Evolutionary conservation across 1,140 invertebrate genomes (phyloP), one percentile per base, ranked within the genome.

Genomic region (Anoplolepis gracilipes): DNA sequence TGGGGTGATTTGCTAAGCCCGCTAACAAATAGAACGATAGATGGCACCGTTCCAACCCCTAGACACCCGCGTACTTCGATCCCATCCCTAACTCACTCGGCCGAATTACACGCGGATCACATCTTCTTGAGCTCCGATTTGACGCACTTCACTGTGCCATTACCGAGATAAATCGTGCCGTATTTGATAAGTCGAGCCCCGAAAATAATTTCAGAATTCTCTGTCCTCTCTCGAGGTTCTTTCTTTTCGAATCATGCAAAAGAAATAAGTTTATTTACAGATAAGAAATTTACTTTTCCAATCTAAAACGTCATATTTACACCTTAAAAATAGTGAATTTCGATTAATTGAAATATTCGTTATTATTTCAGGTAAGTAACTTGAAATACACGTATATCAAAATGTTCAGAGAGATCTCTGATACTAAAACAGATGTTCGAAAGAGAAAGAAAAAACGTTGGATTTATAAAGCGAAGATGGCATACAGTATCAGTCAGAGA

Each of bases 21-120:
- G 92, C 93, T 94, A 94, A 94, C 94, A 94, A 95, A 95, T 94
- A 94, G 93, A 94, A 94, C 93, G 94, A 94, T 94, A 94, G 93
- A 94, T 94, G 94, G 93, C 93, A 93, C 93, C 91, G 92, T 92
- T 92, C 91, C 91, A 85, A 90, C 88, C 93, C 91, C 90, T 79
- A 42, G 62, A 55, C 72, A 16, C 13, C 81, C 55, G 59, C 86
- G 49, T 77, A 81, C 87, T 79, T 61, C 49, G 82, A 88, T 88
- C 88, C 90, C 89, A 88, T 88, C 88, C 90, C 89, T 85, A 67
- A 78, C 81, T 82, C 77, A 65, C 89, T 91, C 86, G 88, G 88
- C 90, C 92, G 90, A 94, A 95, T 94, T 94, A 94, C 92, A 93
- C 94, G 93, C 92, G 92, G 93, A 94, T 94, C 93, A 93, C 76